Evolutionary conservation across 1,140 invertebrate species (phyloP).

Genomic region (Marisa cornuarietis): DNA sequence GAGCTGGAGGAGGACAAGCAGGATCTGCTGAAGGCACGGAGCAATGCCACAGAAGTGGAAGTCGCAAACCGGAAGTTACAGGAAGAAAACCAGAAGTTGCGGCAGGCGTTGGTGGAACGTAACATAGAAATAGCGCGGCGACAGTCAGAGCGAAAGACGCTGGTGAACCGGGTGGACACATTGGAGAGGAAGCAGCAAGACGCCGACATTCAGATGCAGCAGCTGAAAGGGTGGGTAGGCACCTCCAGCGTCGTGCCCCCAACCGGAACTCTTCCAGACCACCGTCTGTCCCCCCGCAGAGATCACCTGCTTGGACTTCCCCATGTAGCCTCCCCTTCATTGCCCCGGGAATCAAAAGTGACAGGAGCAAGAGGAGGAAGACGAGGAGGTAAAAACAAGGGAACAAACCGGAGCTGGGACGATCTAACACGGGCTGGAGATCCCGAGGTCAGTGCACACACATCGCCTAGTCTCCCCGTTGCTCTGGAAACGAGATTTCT

Average conservation of each 20-base stretch:
- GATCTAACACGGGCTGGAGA: conserved; percentile 11
- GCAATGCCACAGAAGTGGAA: conserved; percentile 11
- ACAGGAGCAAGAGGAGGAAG: background rate
- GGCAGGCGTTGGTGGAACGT: conserved; percentile 36
- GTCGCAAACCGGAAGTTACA: conserved; percentile 24
- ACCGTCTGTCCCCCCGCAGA: background rate
- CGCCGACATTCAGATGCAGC: conserved; percentile 28
- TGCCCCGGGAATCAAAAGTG: background rate
- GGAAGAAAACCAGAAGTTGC: conserved; percentile 34
- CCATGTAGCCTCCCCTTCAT: background rate
- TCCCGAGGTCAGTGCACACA: background rate
- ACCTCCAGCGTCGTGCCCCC: background rate
- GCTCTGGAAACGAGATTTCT: conserved; percentile 15
- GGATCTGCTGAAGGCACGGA: conserved; percentile 13
- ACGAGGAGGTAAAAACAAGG: background rate
- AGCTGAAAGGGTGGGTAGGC: conserved; percentile 30
- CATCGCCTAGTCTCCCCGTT: conserved; percentile 12
- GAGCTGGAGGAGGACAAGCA: conserved; percentile 25
- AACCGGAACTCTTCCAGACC: background rate
- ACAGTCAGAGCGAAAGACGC: conserved; percentile 24
- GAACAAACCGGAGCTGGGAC: conserved; percentile 18
- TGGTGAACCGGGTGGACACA: conserved; percentile 17
- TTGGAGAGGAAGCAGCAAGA: conserved; percentile 35
- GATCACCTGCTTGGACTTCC: background rate
- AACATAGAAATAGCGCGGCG: conserved; percentile 33